A percentile compares a stretch with the other conserved stretches of the same genome.
Evolutionary conservation across 2,113 vertebrate genomes (phyloP).

Genomic region (Lasiurus cinereus): DNA sequence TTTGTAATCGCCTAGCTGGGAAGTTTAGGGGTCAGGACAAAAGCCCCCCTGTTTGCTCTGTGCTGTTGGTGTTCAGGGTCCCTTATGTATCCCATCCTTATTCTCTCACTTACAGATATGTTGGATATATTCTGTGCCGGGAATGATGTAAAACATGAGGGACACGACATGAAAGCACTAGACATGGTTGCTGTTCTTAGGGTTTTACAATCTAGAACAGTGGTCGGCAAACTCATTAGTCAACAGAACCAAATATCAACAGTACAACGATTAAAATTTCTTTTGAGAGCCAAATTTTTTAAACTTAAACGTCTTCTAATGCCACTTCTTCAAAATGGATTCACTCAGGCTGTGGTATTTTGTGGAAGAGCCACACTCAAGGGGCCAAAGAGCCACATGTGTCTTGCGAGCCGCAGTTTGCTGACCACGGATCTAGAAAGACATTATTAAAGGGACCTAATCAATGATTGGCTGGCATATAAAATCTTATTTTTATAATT

Average conservation of each 20-base stretch:
- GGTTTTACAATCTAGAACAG: background rate
- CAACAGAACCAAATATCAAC: too few relatives aligned
- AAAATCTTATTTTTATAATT: background rate
- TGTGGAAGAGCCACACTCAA: too few relatives aligned
- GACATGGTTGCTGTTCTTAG: background rate
- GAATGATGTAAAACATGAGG: background rate
- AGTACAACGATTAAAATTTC: too few relatives aligned
- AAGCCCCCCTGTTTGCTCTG: background rate
- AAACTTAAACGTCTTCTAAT: too few relatives aligned
- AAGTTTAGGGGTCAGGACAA: background rate
- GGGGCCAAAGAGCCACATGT: too few relatives aligned
- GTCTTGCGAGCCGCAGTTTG: too few relatives aligned
- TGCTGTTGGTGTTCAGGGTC: background rate
- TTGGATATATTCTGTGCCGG: background rate
- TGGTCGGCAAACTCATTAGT: too few relatives aligned
- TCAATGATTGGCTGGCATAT: background rate
- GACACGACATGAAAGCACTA: background rate
- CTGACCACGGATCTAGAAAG: too few relatives aligned
- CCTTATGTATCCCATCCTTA: background rate
- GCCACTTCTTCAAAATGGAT: too few relatives aligned
- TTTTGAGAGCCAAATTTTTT: too few relatives aligned
- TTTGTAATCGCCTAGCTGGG: background rate
- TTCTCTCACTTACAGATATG: background rate
- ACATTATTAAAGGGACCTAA: background rate
- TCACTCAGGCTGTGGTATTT: too few relatives aligned